Conservation (phyloP, 2,113 vertebrate species). For the Eurystomus gularis region DNA sequence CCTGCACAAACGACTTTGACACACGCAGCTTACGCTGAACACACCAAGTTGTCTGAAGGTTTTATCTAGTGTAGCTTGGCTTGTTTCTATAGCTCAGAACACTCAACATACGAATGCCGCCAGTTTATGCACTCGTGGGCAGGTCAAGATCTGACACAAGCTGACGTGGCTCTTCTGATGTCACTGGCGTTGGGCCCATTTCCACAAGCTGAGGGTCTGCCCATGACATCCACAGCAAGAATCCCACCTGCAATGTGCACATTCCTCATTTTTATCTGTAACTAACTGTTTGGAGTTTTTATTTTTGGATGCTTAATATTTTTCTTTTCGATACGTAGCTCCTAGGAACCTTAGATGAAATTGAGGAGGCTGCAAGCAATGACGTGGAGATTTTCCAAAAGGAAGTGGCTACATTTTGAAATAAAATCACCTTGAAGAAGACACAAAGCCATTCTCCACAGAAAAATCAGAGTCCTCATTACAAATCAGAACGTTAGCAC, state of each 20-base stretch:
- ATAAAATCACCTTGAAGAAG: background rate
- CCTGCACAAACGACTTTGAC: background rate
- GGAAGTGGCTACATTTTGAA: background rate
- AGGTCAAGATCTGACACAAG: background rate
- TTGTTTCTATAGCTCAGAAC: background rate
- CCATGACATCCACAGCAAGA: background rate
- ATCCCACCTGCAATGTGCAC: background rate
- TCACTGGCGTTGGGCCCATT: background rate
- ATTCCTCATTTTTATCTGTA: background rate
- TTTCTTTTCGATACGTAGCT: background rate
- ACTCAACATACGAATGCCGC: accelerated
- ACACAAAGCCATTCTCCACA: background rate
- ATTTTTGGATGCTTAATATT: background rate
- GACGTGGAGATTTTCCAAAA: background rate
- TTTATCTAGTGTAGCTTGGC: background rate
- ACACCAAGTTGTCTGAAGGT: background rate
- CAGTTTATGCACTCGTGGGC: no score
- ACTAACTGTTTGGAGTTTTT: background rate
- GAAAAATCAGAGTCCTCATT: background rate
- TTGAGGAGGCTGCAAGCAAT: background rate
- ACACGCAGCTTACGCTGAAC: background rate
- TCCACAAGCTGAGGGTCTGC: background rate
- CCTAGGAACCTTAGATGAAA: background rate
- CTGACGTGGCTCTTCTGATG: background rate
- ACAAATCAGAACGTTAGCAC: background rate